A percentile compares a stretch with the other conserved stretches of the same genome.
Evolutionary conservation across 2,113 vertebrate species (phyloP).

Genomic region (Uria lomvia): DNA sequence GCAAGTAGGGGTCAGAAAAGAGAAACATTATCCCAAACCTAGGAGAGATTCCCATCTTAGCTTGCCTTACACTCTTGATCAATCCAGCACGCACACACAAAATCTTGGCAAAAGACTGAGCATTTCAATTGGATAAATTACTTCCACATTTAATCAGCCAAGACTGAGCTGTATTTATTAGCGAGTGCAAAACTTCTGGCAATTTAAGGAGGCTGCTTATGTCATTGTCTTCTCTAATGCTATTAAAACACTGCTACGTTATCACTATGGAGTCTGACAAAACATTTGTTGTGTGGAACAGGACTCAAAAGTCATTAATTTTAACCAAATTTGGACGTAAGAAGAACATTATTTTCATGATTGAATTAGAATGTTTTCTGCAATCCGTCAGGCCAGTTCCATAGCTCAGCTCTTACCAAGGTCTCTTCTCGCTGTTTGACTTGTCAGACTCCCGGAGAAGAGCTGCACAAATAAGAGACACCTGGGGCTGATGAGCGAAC

Average conservation of each 20-base stretch:
- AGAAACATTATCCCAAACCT: not conserved
- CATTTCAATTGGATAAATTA: conserved; percentile 33
- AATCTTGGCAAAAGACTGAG: not conserved
- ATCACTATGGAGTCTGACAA: conserved; percentile 3
- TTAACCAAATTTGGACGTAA: not conserved
- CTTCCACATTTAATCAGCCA: conserved; percentile 54
- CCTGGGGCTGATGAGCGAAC: not conserved
- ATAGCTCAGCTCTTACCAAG: not conserved
- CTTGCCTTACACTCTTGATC: not conserved
- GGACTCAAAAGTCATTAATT: not conserved
- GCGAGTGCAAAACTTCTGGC: conserved; percentile 5
- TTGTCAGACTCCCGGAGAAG: not conserved
- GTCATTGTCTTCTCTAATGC: not conserved
- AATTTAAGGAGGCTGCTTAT: not conserved
- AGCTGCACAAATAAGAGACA: not conserved
- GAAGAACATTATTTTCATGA: not conserved
- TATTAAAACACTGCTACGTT: not conserved
- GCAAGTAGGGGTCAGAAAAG: not conserved
- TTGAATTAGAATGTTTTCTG: not conserved
- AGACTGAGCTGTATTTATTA: not conserved
- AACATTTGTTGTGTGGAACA: not conserved
- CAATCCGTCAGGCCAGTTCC: rapidly evolving
- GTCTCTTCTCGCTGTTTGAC: not conserved
- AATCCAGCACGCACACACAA: not conserved
- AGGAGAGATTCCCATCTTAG: not conserved